Conservation (phyloP, 2,888 invertebrate genomes). For the Listrodromus nycthemerus region DNA sequence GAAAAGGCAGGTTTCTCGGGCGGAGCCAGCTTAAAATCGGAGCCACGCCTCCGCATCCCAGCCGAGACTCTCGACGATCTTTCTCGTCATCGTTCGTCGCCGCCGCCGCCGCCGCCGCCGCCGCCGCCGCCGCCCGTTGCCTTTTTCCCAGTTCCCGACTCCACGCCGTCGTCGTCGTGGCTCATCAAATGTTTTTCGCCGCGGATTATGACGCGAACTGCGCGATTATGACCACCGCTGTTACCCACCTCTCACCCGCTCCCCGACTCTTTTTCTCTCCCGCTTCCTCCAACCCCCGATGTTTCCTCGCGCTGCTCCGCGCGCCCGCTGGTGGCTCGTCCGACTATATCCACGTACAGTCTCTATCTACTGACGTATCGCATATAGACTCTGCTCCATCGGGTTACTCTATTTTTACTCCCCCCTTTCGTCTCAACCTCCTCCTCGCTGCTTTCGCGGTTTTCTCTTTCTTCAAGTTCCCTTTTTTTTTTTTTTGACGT, state of each 20-base stretch:
- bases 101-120: neutral
- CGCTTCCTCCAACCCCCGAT: constrained; percentile 54
- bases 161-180: constrained; percentile 64
- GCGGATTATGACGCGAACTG: constrained; percentile 84
- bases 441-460: constrained; percentile 17
- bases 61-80: constrained; percentile 51
- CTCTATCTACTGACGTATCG: constrained; percentile 41
- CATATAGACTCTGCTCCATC: constrained; percentile 52
- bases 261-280: constrained; percentile 48
- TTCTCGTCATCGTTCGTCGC: constrained; percentile 52
- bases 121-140: constrained; percentile 70
- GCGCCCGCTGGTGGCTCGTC: constrained; percentile 4
- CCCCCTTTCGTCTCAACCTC: constrained; percentile 33
- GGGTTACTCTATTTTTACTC: constrained; percentile 60
- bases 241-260: constrained; percentile 58
- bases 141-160: constrained; percentile 79
- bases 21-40: constrained; percentile 67
- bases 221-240: constrained; percentile 83
- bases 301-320: constrained; percentile 30
- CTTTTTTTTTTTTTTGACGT: constrained; percentile 35
- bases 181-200: constrained; percentile 84
- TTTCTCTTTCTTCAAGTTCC: constrained; percentile 31
- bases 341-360: constrained; percentile 49
- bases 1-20: constrained; percentile 71
- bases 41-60: constrained; percentile 75